These are phyloP conservation scores for Pseudococcus viburni DNA, from an alignment of 2,888 invertebrate species.

Conservation along the genomic window DNA sequence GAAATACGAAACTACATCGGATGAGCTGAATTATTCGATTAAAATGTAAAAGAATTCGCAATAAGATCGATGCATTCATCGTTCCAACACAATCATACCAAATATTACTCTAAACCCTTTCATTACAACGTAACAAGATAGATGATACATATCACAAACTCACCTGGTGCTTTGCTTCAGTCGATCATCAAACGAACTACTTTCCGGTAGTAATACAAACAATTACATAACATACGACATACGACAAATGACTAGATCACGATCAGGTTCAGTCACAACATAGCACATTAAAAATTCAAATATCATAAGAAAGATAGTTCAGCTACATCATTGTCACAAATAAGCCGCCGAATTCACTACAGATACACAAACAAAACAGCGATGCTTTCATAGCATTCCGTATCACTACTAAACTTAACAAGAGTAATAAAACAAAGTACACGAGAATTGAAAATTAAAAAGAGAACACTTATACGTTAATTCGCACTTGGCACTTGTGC, in stretches of 20 bases:
- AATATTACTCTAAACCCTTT: neutral
- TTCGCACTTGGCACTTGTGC: conserved; percentile 20
- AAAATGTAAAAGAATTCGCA: neutral
- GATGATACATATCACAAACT: neutral
- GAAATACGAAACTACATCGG: neutral
- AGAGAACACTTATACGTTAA: conserved; percentile 27
- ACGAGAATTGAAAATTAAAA: conserved; percentile 2
- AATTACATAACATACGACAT: neutral
- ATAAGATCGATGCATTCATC: neutral
- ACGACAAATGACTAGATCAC: too few species aligned
- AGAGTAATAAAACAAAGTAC: conserved; percentile 12
- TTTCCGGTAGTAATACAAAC: neutral
- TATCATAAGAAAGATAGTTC: neutral
- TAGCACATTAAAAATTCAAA: neutral
- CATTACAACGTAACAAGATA: neutral
- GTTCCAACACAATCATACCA: neutral
- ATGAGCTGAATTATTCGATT: neutral
- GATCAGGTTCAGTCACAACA: neutral
- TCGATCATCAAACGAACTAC: neutral
- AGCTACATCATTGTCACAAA: too few species aligned
- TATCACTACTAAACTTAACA: conserved; percentile 10
- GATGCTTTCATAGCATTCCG: neutral
- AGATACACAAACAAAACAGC: neutral
- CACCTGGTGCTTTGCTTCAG: conserved; percentile 13
- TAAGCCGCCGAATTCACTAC: too few species aligned